Conservation (phyloP, 1,140 invertebrate genomes). For the Penaeus japonicus region DNA sequence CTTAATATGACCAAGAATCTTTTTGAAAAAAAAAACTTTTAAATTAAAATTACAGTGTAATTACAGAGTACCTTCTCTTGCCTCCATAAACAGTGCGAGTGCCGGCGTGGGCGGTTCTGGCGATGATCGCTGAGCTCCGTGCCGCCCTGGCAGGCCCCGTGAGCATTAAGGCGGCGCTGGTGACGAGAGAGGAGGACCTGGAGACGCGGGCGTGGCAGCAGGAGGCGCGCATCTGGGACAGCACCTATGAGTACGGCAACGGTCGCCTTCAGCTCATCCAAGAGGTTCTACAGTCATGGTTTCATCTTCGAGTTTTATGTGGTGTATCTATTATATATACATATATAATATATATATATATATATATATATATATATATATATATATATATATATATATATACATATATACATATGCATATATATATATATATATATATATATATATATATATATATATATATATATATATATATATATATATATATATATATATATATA, state of each 20-base stretch:
- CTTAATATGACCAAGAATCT: no score
- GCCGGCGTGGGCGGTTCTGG: neutral
- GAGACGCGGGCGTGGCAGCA: constrained; percentile 23
- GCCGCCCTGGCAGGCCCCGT: neutral
- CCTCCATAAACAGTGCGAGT: neutral
- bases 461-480: no score
- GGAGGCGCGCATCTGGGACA: constrained; percentile 11
- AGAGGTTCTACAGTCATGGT: neutral
- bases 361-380: neutral
- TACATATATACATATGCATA: no score
- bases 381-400: no score
- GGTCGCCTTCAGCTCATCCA: neutral
- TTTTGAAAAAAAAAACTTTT: no score
- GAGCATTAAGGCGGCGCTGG: neutral
- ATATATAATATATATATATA: neutral
- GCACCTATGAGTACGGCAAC: neutral
- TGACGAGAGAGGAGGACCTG: constrained; percentile 1
- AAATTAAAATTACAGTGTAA: no score
- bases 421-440: no score
- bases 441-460: no score
- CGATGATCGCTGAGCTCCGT: neutral
- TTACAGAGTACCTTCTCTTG: neutral
- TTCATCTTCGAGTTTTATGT: no score
- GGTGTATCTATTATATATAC: no score
- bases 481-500: no score